Conservation (phyloP, 2,888 invertebrate genomes). For the Phasia obesa region DNA sequence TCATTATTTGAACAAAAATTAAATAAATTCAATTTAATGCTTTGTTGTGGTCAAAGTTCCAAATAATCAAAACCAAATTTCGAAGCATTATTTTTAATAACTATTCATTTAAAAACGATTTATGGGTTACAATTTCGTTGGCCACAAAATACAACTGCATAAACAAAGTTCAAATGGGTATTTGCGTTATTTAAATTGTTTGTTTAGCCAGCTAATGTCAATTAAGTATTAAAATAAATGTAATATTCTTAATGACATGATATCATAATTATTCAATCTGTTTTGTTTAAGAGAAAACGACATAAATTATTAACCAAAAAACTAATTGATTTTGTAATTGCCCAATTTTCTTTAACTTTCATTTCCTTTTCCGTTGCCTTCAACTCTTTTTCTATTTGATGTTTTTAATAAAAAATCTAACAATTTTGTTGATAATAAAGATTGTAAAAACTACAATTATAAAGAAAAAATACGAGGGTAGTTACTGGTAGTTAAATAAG, state of each 20-base stretch:
- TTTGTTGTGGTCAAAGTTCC: too few relatives aligned
- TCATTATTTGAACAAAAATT: too few relatives aligned
- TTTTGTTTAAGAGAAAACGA: neutral
- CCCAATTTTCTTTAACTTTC: slow-evolving; percentile 24
- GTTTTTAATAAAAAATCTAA: slow-evolving; percentile 33
- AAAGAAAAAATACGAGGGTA: neutral
- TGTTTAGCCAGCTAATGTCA: neutral
- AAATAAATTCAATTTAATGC: too few relatives aligned
- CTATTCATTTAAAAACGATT: too few relatives aligned
- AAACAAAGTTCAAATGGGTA: too few relatives aligned
- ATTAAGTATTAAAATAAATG: slow-evolving; percentile 29
- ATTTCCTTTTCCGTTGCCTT: neutral
- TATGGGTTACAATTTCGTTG: too few relatives aligned
- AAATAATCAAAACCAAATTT: too few relatives aligned
- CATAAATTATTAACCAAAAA: slow-evolving; percentile 14
- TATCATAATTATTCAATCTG: slow-evolving; percentile 48
- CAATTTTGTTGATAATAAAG: slow-evolving; percentile 40
- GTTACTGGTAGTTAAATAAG: too few relatives aligned
- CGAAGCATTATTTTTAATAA: too few relatives aligned
- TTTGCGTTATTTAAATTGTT: neutral
- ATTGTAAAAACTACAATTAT: slow-evolving; percentile 5
- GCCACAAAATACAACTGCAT: too few relatives aligned
- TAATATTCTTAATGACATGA: slow-evolving; percentile 30
- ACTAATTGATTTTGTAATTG: slow-evolving; percentile 60
- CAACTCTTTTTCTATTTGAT: neutral